Conservation (phyloP, 2,888 invertebrate genomes). For the Slavum lentiscoides region DNA sequence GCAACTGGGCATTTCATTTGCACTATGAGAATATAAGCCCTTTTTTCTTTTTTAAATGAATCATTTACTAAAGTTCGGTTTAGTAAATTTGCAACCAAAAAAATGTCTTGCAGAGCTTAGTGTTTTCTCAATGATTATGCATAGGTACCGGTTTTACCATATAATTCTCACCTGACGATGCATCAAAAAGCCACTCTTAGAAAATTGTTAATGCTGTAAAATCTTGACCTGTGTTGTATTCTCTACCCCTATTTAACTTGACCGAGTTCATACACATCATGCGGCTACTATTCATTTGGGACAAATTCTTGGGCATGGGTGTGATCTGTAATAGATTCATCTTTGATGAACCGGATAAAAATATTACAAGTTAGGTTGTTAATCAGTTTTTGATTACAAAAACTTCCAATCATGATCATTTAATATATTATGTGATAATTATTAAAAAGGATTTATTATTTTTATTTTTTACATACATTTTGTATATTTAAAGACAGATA, state of each 20-base stretch:
- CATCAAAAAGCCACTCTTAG: constrained; percentile 24
- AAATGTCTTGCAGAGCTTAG: constrained; percentile 29
- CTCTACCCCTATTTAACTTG: constrained; percentile 45
- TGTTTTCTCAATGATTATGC: constrained; percentile 44
- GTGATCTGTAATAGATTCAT: constrained; percentile 51
- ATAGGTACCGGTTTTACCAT: constrained; percentile 21
- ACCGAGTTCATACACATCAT: constrained; percentile 42
- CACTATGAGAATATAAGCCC: constrained; percentile 44
- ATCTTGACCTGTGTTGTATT: constrained; percentile 32
- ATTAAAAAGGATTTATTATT: background rate
- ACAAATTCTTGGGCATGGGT: constrained; percentile 43
- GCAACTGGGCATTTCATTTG: background rate
- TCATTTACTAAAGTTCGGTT: background rate
- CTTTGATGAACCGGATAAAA: constrained; percentile 50
- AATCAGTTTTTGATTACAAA: constrained; percentile 22
- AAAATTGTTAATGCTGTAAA: constrained; percentile 27
- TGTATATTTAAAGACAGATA: too few relatives aligned
- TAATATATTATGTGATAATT: background rate
- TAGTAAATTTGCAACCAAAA: background rate
- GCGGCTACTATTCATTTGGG: constrained; percentile 40
- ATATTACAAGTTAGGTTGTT: constrained; percentile 43
- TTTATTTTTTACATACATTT: background rate
- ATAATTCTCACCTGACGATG: constrained; percentile 45
- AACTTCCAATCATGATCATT: constrained; percentile 9
- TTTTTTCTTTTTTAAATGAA: background rate